These are phyloP conservation scores for Campaea margaritaria DNA, from an alignment of 2,888 invertebrate species.

Conservation along the genomic window DNA sequence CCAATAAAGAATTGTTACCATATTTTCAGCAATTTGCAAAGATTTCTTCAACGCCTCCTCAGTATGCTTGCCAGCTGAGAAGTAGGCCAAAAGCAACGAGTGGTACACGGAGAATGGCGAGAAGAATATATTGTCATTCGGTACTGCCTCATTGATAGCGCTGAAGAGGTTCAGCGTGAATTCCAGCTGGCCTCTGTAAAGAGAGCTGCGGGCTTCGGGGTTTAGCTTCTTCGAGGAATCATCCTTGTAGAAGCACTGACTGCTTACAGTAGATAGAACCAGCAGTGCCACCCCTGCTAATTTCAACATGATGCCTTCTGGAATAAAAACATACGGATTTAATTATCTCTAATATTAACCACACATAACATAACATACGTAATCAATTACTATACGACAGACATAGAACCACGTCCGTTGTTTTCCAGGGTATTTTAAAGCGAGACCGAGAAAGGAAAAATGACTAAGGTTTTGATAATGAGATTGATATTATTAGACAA, in stretches of 20 bases:
- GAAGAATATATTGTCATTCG: conserved; percentile 92
- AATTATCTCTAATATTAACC: too few species aligned
- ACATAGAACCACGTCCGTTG: too few species aligned
- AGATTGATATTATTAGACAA: too few species aligned
- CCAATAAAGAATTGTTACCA: conserved; percentile 72
- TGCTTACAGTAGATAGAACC: conserved; percentile 59
- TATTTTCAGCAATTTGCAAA: conserved; percentile 84
- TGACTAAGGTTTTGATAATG: too few species aligned
- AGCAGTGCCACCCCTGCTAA: conserved; percentile 53
- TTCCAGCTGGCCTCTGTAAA: conserved; percentile 83
- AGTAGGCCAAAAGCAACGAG: conserved; percentile 91
- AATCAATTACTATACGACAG: neutral
- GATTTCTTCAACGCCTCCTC: conserved; percentile 87
- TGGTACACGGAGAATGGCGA: conserved; percentile 95
- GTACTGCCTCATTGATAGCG: conserved; percentile 87
- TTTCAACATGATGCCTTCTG: conserved; percentile 67
- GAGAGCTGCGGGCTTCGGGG: conserved; percentile 63
- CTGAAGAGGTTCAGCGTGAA: conserved; percentile 90
- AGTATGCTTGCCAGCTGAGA: conserved; percentile 89
- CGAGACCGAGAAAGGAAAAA: too few species aligned
- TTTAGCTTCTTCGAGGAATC: conserved; percentile 75
- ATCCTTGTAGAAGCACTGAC: conserved; percentile 79
- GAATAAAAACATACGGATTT: conserved; percentile 40
- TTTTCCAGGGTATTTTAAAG: too few species aligned
- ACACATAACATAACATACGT: neutral